These are phyloP conservation scores for Scaptomyza pallida DNA, from an alignment of 1,140 invertebrate species.

Conservation along the genomic window DNA sequence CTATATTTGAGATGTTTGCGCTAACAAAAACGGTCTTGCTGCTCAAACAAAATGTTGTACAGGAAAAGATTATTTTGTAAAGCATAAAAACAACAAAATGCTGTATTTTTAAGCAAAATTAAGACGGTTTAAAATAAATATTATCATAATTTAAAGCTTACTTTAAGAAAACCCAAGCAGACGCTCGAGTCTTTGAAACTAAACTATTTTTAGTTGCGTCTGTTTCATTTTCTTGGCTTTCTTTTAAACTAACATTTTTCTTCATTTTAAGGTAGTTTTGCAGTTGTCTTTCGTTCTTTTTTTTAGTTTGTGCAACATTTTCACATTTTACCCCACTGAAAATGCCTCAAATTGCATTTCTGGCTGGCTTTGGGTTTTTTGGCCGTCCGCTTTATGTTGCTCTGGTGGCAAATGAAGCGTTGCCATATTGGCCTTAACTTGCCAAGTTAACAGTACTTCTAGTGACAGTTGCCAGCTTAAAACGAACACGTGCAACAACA, in stretches of 20 bases:
- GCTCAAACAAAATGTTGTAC: not conserved
- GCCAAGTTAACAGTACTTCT: constrained; percentile 37
- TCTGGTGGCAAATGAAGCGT: constrained; percentile 43
- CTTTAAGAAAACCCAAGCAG: not conserved
- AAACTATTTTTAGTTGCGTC: constrained; percentile 16
- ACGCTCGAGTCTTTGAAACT: not conserved
- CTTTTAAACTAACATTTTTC: constrained; percentile 25
- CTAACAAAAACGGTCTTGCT: no score
- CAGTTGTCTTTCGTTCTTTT: not conserved
- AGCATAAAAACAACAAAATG: not conserved
- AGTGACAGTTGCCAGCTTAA: constrained; percentile 41
- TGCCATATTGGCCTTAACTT: constrained; percentile 37
- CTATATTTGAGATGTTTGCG: no score
- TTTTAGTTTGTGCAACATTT: not conserved
- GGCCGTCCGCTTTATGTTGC: constrained; percentile 36
- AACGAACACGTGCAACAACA: constrained; percentile 16
- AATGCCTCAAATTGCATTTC: constrained; percentile 49
- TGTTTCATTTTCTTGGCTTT: constrained; percentile 11
- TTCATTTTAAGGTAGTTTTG: constrained; percentile 23
- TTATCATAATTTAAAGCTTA: not conserved
- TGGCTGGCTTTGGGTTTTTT: constrained; percentile 28
- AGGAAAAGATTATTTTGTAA: no score
- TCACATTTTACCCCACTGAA: constrained; percentile 20
- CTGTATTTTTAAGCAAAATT: no score
- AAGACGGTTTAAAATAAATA: not conserved